Evolutionary conservation across 1,140 invertebrate genomes (phyloP), one percentile per base, ranked within the genome.

Genomic region (Drosophila erecta): DNA sequence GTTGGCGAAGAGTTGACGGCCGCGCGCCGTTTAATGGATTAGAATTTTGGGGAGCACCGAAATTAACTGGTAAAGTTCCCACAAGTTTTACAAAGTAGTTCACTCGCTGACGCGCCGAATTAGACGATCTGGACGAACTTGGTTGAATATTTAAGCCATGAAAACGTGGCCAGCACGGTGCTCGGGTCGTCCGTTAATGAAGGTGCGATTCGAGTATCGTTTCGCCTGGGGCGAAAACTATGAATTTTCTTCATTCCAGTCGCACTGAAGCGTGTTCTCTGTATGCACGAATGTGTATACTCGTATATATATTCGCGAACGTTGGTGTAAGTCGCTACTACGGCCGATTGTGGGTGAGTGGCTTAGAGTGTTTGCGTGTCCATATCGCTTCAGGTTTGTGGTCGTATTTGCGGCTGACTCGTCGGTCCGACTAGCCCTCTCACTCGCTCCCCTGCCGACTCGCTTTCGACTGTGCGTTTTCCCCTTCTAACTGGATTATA

Each of bases 201-300:
- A 90, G 81, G 79, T 83, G 76, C 71, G 75, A 64, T 89, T 83
- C 89, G 74, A 89, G 89, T 79, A 89, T 91, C 71, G 74, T 87
- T 78, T 85, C 81, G 80, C 69, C 81, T 79, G 75, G 70, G 86
- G 83, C 89, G 50, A 76, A 89, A 90, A 90, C 70, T 90, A 90
- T 90, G 84, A 90, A 90, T 87, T 87, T 74, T 87, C 79, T 86
- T 86, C 70, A 90, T 87, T 90, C 81, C 79, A 89, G 84, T 80
- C 66, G 47, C 41, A 65, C 61, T 38, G 62, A 69, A 67, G 60
- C 65, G 58, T 59, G 59, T 85, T 70, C 57, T 81, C 50, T 53
- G 41, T 57, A 44, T 58, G 43, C 40, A 56, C 43, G 56, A 0
- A 46, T 14, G 11, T n/a, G 8, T 49, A 4, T 49, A 27, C n/a